A percentile compares a stretch with the other conserved stretches of the same genome.
Conservation (phyloP, 1,140 invertebrate genomes). For the Apis florea region DNA sequence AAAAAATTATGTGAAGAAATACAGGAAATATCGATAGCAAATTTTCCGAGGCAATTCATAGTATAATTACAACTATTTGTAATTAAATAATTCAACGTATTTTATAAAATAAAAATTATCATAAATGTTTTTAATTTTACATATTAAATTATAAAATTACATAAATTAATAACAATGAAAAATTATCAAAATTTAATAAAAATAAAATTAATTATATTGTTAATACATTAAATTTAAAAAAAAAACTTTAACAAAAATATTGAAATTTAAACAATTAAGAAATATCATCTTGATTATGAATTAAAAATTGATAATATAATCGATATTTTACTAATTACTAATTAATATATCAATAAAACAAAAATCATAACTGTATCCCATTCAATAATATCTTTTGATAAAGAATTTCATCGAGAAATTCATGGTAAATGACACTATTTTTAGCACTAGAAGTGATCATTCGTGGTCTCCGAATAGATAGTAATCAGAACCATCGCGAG, state of each 20-base stretch:
- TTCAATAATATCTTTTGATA: not conserved
- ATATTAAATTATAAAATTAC: not conserved
- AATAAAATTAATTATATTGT: too few relatives aligned
- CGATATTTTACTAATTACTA: too few relatives aligned
- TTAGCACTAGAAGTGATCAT: conserved; percentile 4
- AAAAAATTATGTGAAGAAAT: not conserved
- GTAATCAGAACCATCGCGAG: conserved; percentile 13
- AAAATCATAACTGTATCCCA: not conserved
- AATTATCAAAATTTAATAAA: not conserved
- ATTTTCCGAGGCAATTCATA: not conserved
- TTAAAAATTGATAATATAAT: too few relatives aligned
- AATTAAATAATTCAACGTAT: not conserved
- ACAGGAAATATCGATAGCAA: not conserved
- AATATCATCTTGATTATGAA: too few relatives aligned
- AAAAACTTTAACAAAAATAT: too few relatives aligned
- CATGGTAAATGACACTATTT: not conserved
- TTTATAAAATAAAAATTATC: conserved; percentile 3
- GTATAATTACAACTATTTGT: conserved; percentile 18
- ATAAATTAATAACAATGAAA: not conserved
- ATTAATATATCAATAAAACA: not conserved
- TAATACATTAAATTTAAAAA: too few relatives aligned
- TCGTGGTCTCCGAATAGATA: not conserved
- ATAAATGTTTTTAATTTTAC: not conserved
- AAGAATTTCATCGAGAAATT: not conserved
- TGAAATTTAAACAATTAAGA: too few relatives aligned